phyloP scores from a whole-genome alignment of 2,113 vertebrate species.

The Drymodes brunneopygia region DNA sequence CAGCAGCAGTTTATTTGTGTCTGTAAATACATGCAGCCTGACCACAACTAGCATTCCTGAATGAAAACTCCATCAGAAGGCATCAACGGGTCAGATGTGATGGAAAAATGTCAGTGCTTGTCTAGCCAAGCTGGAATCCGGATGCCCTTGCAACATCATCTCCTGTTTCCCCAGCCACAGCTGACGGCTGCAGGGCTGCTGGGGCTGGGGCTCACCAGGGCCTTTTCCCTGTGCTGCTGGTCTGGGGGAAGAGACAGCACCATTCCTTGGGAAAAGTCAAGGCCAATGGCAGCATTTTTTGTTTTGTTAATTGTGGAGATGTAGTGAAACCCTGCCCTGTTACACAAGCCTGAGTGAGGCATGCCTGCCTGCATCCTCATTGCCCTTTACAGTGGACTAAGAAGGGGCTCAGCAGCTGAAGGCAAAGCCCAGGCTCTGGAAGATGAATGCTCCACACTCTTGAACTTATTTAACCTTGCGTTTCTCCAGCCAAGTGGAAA shows the following conservation, averaged over 20 bases:
- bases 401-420: neutral
- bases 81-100: neutral
- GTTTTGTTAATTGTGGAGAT: neutral
- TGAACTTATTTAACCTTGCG: neutral
- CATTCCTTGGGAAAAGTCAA: neutral
- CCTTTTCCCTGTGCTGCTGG: neutral
- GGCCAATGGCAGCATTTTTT: neutral
- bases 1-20: slow-evolving; percentile 32
- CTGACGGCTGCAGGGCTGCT: neutral
- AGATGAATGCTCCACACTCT: neutral
- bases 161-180: neutral
- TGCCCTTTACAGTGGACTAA: neutral
- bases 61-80: neutral
- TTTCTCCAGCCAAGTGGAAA: neutral
- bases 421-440: neutral
- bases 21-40: slow-evolving; percentile 3
- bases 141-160: slow-evolving; percentile 18
- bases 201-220: neutral
- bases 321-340: neutral
- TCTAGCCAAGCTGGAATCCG: neutral
- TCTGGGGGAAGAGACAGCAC: neutral
- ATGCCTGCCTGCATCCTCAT: too few relatives aligned
- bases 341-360: neutral
- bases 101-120: slow-evolving; percentile 11
- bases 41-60: slow-evolving; percentile 46